Evolutionary conservation across 2,888 invertebrate genomes (phyloP).

Genomic region (Lymantria monacha): DNA sequence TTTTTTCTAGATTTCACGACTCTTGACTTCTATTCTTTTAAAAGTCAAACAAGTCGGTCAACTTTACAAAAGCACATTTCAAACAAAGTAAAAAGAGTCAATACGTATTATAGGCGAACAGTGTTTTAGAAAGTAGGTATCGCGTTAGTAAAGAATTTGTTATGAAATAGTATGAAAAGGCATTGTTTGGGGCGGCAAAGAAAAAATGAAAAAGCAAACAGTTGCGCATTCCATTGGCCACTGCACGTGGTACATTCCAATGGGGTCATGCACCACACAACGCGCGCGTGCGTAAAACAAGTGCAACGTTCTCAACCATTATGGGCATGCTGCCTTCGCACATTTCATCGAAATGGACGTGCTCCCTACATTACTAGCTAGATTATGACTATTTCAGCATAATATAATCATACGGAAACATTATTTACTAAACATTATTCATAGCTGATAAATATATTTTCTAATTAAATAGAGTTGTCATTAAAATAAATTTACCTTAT

Average conservation of each 20-base stretch:
- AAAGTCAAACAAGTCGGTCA: slow-evolving; percentile 28
- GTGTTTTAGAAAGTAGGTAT: slow-evolving; percentile 61
- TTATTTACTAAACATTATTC: not conserved
- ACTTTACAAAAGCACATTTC: slow-evolving; percentile 34
- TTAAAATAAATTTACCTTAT: no score
- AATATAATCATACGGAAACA: not conserved
- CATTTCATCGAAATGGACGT: slow-evolving; percentile 30
- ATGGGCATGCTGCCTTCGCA: slow-evolving; percentile 38
- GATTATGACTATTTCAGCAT: slow-evolving; percentile 4
- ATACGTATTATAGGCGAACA: slow-evolving; percentile 45
- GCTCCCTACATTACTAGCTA: slow-evolving; percentile 2
- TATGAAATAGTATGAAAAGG: slow-evolving; percentile 75
- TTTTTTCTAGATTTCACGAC: not conserved
- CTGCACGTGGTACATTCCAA: slow-evolving; percentile 80
- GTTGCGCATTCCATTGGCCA: slow-evolving; percentile 79
- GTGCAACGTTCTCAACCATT: slow-evolving; percentile 57
- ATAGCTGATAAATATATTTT: no score
- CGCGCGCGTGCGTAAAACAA: slow-evolving; percentile 74
- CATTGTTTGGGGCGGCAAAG: slow-evolving; percentile 72
- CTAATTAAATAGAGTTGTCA: no score
- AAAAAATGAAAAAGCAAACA: slow-evolving; percentile 77
- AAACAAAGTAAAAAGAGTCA: slow-evolving; percentile 51
- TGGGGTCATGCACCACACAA: slow-evolving; percentile 78
- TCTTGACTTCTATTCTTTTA: slow-evolving; percentile 14
- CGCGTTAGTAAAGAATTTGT: slow-evolving; percentile 66